Conservation (phyloP, 2,888 invertebrate genomes). For the Papilio elwesi region DNA sequence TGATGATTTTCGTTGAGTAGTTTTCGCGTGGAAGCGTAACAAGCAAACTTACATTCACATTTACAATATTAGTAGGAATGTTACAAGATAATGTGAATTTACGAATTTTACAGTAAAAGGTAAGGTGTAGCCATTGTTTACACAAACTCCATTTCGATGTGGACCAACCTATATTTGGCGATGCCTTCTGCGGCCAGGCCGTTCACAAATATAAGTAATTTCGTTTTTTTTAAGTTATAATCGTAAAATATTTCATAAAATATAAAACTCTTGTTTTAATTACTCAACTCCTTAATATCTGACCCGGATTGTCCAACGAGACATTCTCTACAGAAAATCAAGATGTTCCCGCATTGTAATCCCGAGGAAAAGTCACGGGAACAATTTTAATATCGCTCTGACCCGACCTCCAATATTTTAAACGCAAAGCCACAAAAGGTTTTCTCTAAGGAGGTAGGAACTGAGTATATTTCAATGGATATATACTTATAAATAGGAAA, state of each 20-base stretch:
- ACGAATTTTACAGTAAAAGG: too few relatives aligned
- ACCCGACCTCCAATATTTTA: conserved; percentile 8
- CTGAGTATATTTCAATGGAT: conserved; percentile 6
- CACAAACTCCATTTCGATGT: too few relatives aligned
- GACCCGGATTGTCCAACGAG: neutral
- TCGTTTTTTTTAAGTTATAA: too few relatives aligned
- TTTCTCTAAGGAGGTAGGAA: conserved; percentile 1
- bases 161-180: too few relatives aligned
- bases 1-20: too few relatives aligned
- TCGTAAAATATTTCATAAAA: neutral
- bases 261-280: neutral
- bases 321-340: neutral
- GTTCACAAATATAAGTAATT: too few relatives aligned
- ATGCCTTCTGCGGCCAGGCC: too few relatives aligned
- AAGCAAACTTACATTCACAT: too few relatives aligned
- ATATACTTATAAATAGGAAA: neutral
- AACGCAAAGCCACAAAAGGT: neutral
- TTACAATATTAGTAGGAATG: too few relatives aligned
- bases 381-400: conserved; percentile 15
- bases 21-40: too few relatives aligned
- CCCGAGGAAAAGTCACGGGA: neutral
- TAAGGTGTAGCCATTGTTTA: too few relatives aligned
- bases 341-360: conserved; percentile 6
- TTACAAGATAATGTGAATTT: too few relatives aligned
- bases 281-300: neutral